These are phyloP conservation scores for Mustela nigripes DNA, from an alignment of 2,113 vertebrate genomes.

Conservation along the genomic window DNA sequence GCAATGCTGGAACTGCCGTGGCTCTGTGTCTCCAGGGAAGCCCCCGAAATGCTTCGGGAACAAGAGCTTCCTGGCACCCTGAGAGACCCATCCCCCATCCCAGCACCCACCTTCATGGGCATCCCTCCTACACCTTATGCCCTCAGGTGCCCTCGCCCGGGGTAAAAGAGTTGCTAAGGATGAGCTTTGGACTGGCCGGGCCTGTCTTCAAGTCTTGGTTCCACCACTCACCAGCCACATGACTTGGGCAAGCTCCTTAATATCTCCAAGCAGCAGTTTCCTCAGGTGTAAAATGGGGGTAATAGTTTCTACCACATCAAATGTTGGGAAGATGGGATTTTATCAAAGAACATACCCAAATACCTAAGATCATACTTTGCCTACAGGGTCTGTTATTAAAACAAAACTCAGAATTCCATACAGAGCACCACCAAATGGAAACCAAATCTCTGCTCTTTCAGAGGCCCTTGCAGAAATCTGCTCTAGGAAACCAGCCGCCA, in stretches of 20 bases:
- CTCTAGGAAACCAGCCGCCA: not conserved
- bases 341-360: slow-evolving; percentile 22
- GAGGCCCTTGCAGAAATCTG: not conserved
- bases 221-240: not conserved
- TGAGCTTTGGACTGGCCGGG: not conserved
- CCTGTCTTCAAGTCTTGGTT: not conserved
- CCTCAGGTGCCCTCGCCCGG: not conserved
- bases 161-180: not conserved
- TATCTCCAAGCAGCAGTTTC: not conserved
- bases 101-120: not conserved
- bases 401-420: slow-evolving; percentile 10
- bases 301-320: not conserved
- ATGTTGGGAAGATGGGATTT: not conserved
- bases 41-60: not conserved
- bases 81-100: not conserved
- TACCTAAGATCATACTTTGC: not conserved
- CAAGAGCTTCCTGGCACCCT: not conserved
- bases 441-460: not conserved
- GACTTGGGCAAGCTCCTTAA: not conserved
- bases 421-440: not conserved
- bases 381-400: not conserved
- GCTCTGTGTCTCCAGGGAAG: not conserved
- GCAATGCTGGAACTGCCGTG: not conserved
- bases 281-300: not conserved
- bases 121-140: not conserved